phyloP scores from a whole-genome alignment of 2,797 vertebrate species.

The Heteromormyrus szaboi region DNA sequence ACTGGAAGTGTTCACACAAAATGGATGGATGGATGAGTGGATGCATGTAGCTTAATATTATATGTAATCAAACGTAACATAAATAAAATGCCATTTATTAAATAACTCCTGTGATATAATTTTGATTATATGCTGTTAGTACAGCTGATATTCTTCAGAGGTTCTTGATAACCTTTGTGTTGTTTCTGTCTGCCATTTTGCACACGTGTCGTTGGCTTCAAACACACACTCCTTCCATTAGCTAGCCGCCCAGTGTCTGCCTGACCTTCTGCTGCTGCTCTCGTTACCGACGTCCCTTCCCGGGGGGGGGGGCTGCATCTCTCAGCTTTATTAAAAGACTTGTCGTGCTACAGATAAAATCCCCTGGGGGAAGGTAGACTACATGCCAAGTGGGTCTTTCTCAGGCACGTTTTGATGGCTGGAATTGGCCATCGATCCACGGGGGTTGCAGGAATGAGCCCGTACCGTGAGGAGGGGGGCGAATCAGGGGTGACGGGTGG shows the following conservation, averaged over 20 bases:
- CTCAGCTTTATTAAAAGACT: background rate
- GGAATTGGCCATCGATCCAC: background rate
- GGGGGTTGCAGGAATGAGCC: background rate
- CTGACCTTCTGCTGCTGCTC: background rate
- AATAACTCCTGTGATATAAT: background rate
- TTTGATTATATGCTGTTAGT: background rate
- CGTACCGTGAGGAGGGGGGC: background rate
- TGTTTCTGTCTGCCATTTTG: background rate
- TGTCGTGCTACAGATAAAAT: background rate
- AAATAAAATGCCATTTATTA: background rate
- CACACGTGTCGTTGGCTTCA: background rate
- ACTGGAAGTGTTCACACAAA: background rate
- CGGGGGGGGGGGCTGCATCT: no score
- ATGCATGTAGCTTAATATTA: background rate
- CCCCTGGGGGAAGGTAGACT: background rate
- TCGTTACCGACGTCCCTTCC: background rate
- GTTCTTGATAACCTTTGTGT: background rate
- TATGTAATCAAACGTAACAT: background rate
- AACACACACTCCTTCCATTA: background rate
- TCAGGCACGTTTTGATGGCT: background rate
- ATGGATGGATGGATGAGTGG: background rate
- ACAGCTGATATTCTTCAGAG: background rate
- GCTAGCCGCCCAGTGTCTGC: background rate
- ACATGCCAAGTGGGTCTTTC: background rate
- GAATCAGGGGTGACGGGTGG: background rate